phyloP scores from a whole-genome alignment of 2,113 vertebrate genomes.

The Trinectes maculatus region DNA sequence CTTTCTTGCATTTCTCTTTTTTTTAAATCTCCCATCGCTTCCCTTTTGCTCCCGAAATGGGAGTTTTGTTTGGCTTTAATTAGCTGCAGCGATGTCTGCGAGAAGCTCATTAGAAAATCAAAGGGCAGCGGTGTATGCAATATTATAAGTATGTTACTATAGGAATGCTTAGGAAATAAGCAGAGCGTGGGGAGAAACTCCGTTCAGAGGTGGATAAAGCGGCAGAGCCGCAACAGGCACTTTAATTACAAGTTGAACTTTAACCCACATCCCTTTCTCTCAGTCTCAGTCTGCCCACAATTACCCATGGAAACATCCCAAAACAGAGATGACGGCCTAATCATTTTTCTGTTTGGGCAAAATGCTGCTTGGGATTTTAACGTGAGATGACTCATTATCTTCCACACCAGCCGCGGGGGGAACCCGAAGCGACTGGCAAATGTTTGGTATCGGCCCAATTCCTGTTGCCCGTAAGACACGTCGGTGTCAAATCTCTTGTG shows the following conservation, averaged over 20 bases:
- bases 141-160: slow-evolving; percentile 48
- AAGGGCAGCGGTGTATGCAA: slow-evolving; percentile 47
- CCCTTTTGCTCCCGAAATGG: slow-evolving; percentile 44
- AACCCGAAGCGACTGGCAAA: slow-evolving; percentile 56
- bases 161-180: slow-evolving; percentile 64
- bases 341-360: slow-evolving; percentile 58
- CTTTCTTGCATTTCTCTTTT: slow-evolving; percentile 34
- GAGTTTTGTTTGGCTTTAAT: slow-evolving; percentile 76
- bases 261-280: slow-evolving; percentile 75
- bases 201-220: slow-evolving; percentile 59
- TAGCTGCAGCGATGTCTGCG: slow-evolving; percentile 51
- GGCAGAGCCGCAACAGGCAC: slow-evolving; percentile 58
- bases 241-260: slow-evolving; percentile 79
- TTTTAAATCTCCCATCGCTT: slow-evolving; percentile 12
- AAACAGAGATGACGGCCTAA: slow-evolving; percentile 60
- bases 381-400: slow-evolving; percentile 60
- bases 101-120: slow-evolving; percentile 72
- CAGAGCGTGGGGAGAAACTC: slow-evolving; percentile 51
- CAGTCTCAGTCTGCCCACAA: slow-evolving; percentile 45
- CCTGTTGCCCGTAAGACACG: slow-evolving; percentile 44
- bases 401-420: slow-evolving; percentile 46
- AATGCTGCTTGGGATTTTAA: slow-evolving; percentile 39
- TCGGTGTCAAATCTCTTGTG: slow-evolving; percentile 45
- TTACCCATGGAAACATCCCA: slow-evolving; percentile 64
- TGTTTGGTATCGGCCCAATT: slow-evolving; percentile 53